Conservation (phyloP, 2,888 invertebrate genomes). For the Hybos culiciformis region DNA sequence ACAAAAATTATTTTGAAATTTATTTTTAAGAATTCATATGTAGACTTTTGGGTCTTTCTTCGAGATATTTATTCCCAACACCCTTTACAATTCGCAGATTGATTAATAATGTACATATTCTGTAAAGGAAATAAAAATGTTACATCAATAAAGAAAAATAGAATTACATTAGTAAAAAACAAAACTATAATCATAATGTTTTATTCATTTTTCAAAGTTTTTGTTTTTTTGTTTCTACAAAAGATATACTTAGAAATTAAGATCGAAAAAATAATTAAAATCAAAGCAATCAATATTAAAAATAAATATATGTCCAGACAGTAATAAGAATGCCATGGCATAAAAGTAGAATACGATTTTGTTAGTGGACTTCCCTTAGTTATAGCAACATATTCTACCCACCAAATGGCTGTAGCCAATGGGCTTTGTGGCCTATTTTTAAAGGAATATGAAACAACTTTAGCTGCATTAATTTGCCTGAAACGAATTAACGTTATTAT, state of each 20-base stretch:
- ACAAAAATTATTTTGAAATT: no score
- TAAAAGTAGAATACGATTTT: constrained; percentile 35
- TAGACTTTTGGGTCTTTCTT: no score
- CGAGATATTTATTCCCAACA: no score
- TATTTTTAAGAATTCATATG: no score
- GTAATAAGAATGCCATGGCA: constrained; percentile 37
- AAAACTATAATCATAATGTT: no score
- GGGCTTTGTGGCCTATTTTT: constrained; percentile 43
- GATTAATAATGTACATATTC: no score
- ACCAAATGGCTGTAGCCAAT: constrained; percentile 46
- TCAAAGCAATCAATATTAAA: constrained; percentile 1
- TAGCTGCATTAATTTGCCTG: constrained; percentile 34
- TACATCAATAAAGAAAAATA: no score
- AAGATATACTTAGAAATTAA: not conserved
- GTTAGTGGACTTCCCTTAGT: constrained; percentile 44
- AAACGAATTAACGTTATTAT: constrained; percentile 19
- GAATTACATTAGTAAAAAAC: no score
- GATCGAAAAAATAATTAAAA: not conserved
- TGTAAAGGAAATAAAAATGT: no score
- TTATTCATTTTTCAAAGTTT: no score
- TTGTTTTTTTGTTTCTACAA: not conserved
- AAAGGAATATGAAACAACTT: constrained; percentile 39
- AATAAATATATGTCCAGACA: constrained; percentile 37
- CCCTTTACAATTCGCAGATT: no score
- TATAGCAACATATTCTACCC: constrained; percentile 50